These are phyloP conservation scores for Centropristis striata DNA, from an alignment of 2,113 vertebrate genomes.

Conservation along the genomic window DNA sequence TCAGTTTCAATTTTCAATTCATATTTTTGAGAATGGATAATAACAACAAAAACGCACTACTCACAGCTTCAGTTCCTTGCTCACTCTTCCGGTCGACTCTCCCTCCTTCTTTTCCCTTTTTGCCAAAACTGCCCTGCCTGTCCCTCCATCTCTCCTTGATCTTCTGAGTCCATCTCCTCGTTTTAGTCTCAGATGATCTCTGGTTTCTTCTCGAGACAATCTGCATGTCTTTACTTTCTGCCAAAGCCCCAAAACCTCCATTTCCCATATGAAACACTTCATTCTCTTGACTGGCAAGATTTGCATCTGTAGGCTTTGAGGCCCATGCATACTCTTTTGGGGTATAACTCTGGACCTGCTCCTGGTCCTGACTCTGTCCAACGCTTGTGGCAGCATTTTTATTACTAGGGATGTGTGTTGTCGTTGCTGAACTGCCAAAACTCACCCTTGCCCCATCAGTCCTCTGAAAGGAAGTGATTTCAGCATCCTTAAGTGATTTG, in stretches of 20 bases:
- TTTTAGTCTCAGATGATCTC: slow-evolving; percentile 66
- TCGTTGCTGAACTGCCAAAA: slow-evolving; percentile 19
- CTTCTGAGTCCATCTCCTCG: slow-evolving; percentile 80
- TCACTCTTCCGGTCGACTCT: slow-evolving; percentile 16
- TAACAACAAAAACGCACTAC: slow-evolving; percentile 31
- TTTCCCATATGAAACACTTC: slow-evolving; percentile 30
- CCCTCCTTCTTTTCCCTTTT: slow-evolving; percentile 54
- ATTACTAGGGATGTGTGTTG: not conserved
- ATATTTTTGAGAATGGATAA: not conserved
- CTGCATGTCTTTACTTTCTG: slow-evolving; percentile 36
- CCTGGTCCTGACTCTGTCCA: slow-evolving; percentile 32
- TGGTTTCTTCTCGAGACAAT: slow-evolving; percentile 48
- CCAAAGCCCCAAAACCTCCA: slow-evolving; percentile 39
- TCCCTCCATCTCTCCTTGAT: slow-evolving; percentile 82
- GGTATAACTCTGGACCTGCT: slow-evolving; percentile 30
- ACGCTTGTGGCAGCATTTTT: slow-evolving; percentile 6
- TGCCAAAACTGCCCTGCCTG: slow-evolving; percentile 53
- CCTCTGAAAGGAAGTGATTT: slow-evolving; percentile 48
- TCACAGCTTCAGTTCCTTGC: slow-evolving; percentile 55
- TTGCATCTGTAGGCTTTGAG: slow-evolving; percentile 2
- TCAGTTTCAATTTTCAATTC: not conserved
- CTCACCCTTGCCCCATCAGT: slow-evolving; percentile 7
- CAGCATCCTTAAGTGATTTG: slow-evolving; percentile 39
- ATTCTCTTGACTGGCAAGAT: slow-evolving; percentile 12
- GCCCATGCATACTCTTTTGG: slow-evolving; percentile 60